Evolutionary conservation across 37 sponge, comb jelly and placozoan genomes (phyloP).

Genomic region (Diacarnus erythraeanus): DNA sequence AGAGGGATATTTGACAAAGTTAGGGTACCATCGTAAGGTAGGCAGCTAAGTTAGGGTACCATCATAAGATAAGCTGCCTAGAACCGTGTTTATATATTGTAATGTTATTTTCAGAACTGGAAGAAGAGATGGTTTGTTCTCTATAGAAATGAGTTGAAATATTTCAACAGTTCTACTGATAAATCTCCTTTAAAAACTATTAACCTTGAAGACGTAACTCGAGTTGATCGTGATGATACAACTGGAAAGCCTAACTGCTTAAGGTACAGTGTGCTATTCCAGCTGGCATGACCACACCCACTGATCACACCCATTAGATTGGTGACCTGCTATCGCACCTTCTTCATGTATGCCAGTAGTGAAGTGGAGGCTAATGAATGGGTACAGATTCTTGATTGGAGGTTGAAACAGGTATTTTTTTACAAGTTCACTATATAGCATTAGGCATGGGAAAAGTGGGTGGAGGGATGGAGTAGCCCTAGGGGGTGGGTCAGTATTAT

Average conservation of each 20-base stretch:
- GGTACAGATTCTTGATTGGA: constrained; percentile 62
- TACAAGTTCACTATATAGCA: not conserved
- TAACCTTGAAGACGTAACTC: constrained; percentile 50
- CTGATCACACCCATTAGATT: constrained; percentile 23
- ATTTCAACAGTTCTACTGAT: constrained; percentile 44
- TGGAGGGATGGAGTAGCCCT: too few species aligned
- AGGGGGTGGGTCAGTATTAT: too few species aligned
- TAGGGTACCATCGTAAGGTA: constrained; percentile 61
- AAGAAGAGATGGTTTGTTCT: constrained; percentile 75
- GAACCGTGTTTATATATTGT: not conserved
- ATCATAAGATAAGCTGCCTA: constrained; percentile 52
- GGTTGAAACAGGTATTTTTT: constrained; percentile 10
- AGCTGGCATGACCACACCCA: not conserved
- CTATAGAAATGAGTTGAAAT: constrained; percentile 61
- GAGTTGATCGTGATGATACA: constrained; percentile 24
- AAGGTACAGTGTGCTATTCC: constrained; percentile 11
- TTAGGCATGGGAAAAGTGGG: too few species aligned
- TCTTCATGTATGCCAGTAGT: constrained; percentile 48
- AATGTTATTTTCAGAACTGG: constrained; percentile 52
- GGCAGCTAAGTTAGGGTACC: constrained; percentile 61
- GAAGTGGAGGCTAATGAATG: constrained; percentile 63
- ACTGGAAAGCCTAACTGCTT: constrained; percentile 46
- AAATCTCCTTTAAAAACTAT: constrained; percentile 48
- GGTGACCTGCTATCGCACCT: constrained; percentile 54
- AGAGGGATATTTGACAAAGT: constrained; percentile 69